phyloP scores from a whole-genome alignment of 2,888 invertebrate genomes.

The Priocnemis perturbator region DNA sequence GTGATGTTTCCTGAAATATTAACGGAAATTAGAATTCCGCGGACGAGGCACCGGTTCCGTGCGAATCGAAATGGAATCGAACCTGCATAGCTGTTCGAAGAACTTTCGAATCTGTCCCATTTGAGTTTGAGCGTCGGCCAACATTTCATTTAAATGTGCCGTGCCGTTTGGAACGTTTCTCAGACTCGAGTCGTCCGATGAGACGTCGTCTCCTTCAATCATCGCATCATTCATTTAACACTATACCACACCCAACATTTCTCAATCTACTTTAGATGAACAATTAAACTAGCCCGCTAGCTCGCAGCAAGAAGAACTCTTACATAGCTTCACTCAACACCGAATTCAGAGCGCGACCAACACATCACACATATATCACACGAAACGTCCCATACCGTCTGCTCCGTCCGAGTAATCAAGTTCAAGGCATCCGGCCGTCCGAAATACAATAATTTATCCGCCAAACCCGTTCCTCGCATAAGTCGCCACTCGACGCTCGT shows the following conservation, averaged over 20 bases:
- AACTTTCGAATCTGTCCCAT: conserved; percentile 42
- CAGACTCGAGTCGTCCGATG: not conserved
- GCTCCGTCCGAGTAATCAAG: no score
- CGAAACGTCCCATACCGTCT: no score
- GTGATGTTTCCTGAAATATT: not conserved
- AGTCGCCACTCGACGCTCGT: no score
- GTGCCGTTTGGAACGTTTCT: not conserved
- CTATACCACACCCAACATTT: no score
- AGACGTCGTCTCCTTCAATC: not conserved
- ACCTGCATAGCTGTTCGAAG: conserved; percentile 51
- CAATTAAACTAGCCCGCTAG: no score
- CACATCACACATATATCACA: no score
- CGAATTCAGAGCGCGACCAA: no score
- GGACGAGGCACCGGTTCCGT: no score
- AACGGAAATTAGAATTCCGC: not conserved
- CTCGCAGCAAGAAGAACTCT: no score
- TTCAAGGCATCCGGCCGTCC: not conserved
- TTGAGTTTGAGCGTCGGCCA: conserved; percentile 45
- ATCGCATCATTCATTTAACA: no score
- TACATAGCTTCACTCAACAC: no score
- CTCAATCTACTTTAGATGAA: no score
- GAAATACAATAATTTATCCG: not conserved
- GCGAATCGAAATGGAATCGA: not conserved
- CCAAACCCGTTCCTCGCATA: not conserved
- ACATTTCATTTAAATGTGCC: not conserved